Percentiles rank a stretch among this genome's conserved stretches.
Conservation (phyloP, 2,113 vertebrate species). For the Acrocephalus arundinaceus region DNA sequence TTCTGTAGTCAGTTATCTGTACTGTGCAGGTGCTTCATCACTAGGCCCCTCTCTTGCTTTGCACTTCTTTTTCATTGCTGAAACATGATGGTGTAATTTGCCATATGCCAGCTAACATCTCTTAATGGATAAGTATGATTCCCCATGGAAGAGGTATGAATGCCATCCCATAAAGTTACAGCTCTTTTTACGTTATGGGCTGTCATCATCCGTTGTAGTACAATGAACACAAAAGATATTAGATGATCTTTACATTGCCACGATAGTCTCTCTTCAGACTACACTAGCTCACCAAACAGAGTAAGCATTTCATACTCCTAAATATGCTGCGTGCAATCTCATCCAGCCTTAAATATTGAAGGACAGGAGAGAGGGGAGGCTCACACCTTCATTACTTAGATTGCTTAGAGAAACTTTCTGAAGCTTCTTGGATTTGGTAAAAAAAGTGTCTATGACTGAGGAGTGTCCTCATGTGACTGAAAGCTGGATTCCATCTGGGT, state of each 20-base stretch:
- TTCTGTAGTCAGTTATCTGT: neutral
- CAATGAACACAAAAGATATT: neutral
- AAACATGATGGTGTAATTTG: neutral
- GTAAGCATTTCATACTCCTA: neutral
- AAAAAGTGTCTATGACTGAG: neutral
- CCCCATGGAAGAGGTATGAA: neutral
- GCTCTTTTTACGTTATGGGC: neutral
- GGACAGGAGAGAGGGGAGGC: neutral
- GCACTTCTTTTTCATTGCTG: neutral
- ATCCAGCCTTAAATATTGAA: neutral
- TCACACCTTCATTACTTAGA: neutral
- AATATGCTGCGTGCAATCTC: neutral
- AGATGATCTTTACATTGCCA: neutral
- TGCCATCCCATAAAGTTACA: neutral
- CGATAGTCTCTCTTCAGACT: neutral
- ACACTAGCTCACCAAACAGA: neutral
- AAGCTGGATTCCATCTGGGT: neutral
- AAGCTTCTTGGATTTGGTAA: neutral
- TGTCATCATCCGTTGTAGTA: neutral
- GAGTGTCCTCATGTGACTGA: neutral
- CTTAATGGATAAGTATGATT: neutral
- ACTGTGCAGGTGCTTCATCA: neutral
- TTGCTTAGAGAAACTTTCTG: neutral
- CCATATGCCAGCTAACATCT: neutral
- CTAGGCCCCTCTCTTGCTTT: neutral